A percentile compares a stretch with the other conserved stretches of the same genome.
phyloP scores from a whole-genome alignment of 2,113 vertebrate genomes.

The Gasterosteus nipponicus region DNA sequence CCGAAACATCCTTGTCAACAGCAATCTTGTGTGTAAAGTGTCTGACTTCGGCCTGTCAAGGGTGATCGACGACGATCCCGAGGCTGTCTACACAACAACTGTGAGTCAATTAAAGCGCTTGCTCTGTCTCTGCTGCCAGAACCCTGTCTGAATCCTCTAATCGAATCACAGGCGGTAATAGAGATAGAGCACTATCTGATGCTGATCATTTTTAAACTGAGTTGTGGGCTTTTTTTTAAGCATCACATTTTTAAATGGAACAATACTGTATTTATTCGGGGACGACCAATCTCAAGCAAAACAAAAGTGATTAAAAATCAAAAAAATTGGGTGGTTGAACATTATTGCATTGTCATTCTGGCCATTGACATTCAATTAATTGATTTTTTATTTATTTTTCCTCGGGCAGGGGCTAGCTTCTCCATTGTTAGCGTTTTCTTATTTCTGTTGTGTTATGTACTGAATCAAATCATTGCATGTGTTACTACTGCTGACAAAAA shows the following conservation, averaged over 20 bases:
- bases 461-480: neutral
- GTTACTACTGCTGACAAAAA: neutral
- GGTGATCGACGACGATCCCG: slow-evolving; percentile 97
- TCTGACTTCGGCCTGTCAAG: slow-evolving; percentile 98
- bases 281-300: neutral
- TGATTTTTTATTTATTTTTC: neutral
- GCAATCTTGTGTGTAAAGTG: slow-evolving; percentile 99
- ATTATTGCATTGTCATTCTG: neutral
- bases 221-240: neutral
- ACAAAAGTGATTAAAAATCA: neutral
- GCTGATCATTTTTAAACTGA: neutral
- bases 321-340: neutral
- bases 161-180: slow-evolving; percentile 41
- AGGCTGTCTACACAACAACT: slow-evolving; percentile 98
- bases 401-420: neutral
- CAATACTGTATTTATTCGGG: neutral
- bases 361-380: neutral
- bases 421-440: neutral
- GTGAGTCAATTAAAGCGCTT: slow-evolving; percentile 84
- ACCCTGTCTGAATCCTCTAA: slow-evolving; percentile 52
- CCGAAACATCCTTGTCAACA: slow-evolving; percentile 98
- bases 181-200: slow-evolving; percentile 41
- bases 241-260: neutral
- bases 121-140: slow-evolving; percentile 4
- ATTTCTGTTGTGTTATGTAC: neutral